Percentiles rank a stretch among this genome's conserved stretches.
Conservation (phyloP, 2,113 vertebrate species). For the Hippopotamus amphibius region DNA sequence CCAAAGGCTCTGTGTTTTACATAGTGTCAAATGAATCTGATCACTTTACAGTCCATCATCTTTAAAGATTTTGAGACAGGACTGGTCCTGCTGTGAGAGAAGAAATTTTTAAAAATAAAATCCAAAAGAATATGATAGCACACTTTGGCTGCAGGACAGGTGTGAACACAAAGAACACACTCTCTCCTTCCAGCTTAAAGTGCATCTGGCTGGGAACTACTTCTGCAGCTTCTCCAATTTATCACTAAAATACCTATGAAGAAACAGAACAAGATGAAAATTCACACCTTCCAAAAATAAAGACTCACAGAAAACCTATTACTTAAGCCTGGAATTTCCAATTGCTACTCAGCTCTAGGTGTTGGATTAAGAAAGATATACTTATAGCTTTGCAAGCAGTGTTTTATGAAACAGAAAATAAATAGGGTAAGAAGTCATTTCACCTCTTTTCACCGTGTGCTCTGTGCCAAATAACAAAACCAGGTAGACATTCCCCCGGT, state of each 20-base stretch:
- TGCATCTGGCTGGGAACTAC: conserved; percentile 70
- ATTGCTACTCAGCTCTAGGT: conserved; percentile 36
- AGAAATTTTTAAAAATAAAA: neutral
- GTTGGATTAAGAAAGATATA: conserved; percentile 66
- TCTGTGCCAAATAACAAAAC: conserved; percentile 27
- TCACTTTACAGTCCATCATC: conserved; percentile 76
- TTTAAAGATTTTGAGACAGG: conserved; percentile 66
- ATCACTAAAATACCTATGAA: conserved; percentile 75
- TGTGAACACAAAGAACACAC: conserved; percentile 60
- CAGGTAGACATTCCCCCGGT: neutral
- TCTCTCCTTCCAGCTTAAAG: conserved; percentile 72
- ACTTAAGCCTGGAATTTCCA: conserved; percentile 68
- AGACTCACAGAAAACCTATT: conserved; percentile 68
- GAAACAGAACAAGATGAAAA: conserved; percentile 68
- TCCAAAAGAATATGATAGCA: conserved; percentile 58
- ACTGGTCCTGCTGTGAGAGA: neutral
- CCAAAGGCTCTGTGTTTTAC: conserved; percentile 61
- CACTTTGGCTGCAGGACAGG: conserved; percentile 54
- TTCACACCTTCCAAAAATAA: conserved; percentile 76
- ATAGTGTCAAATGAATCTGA: conserved; percentile 66
- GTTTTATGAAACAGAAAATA: conserved; percentile 67
- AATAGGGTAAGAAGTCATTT: conserved; percentile 40
- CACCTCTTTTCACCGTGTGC: neutral
- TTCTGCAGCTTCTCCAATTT: conserved; percentile 59
- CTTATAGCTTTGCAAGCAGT: neutral